Percentiles rank a stretch among this genome's conserved stretches.
phyloP scores from a whole-genome alignment of 2,888 invertebrate species.

The Diaperis boleti region DNA sequence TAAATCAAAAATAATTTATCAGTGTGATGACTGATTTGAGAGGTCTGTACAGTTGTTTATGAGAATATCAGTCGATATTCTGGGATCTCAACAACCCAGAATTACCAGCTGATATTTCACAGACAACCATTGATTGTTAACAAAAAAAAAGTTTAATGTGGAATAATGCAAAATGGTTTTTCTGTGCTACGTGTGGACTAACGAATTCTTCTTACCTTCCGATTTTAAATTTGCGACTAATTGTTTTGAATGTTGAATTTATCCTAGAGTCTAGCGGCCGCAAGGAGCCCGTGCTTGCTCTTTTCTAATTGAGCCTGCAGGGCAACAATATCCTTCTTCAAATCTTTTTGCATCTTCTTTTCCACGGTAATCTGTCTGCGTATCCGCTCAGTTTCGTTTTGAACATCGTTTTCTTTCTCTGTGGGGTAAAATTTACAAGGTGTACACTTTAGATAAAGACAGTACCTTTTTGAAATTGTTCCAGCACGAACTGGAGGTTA shows the following conservation, averaged over 20 bases:
- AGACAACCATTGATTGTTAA: slow-evolving; percentile 59
- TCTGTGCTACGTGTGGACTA: too few species aligned
- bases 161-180: too few species aligned
- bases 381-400: slow-evolving; percentile 77
- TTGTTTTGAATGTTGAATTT: slow-evolving; percentile 75
- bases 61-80: slow-evolving; percentile 88
- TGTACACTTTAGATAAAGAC: not conserved
- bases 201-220: slow-evolving; percentile 79
- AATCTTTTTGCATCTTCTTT: slow-evolving; percentile 71
- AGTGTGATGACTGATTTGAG: slow-evolving; percentile 47
- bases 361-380: slow-evolving; percentile 75
- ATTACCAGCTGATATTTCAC: slow-evolving; percentile 99
- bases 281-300: slow-evolving; percentile 85
- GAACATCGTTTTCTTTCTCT: slow-evolving; percentile 87
- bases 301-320: slow-evolving; percentile 80
- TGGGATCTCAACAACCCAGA: slow-evolving; percentile 84
- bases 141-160: slow-evolving; percentile 25
- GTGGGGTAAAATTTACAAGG: too few species aligned
- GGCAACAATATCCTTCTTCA: slow-evolving; percentile 72
- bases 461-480: slow-evolving; percentile 91
- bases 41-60: slow-evolving; percentile 62
- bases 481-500: slow-evolving; percentile 93
- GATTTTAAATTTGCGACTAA: slow-evolving; percentile 70
- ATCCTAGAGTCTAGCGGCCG: slow-evolving; percentile 87
- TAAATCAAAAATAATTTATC: too few species aligned